Evolutionary conservation across 30 jellyfish, hydroid and myxozoan genomes (phyloP), one percentile per base, ranked within the genome.

Genomic region (Nemopilema nomurai): DNA sequence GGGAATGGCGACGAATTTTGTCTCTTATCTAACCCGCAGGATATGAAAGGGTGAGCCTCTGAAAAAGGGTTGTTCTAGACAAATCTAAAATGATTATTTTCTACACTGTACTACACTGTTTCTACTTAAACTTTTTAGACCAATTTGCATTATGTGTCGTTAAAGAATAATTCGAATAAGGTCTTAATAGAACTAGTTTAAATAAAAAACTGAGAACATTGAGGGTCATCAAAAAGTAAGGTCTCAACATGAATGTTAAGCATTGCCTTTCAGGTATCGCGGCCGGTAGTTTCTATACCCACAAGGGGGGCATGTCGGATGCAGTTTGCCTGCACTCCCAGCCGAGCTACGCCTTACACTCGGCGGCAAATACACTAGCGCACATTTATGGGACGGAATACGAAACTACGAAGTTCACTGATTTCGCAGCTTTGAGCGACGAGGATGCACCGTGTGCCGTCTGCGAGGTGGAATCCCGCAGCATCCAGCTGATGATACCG

Each of bases 231-330:
- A n/a, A n/a, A n/a, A n/a, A n/a, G n/a, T n/a, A n/a, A n/a, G n/a
- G n/a, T 41, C 57, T 13, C 57, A 41, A 3, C 6, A 41, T 41
- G 57, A 6, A 41, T 41, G 6, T 41, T 41, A 6, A 41, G 57
- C 6, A 6, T 13, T 6, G 9, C 57, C 6, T 41, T 41, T 6
- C 13, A 3, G 6, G 57, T 41, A 41, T 41, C 57, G 57, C 13
- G 57, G 57, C 57, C 57, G 92, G 95, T 1, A 91, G 96, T 52
- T 30, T 0, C 41, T 84, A 95, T 83, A 75, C 79, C 52, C 93
- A 90, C 31, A 88, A 81, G 16, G 99, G 99, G 18, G 99, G 99
- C 7, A 97, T 97, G 83, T 90, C 99, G 30, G 90, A 95, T 81
- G 86, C 96, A 31, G 88, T 95, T 18, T 95, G 99, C 81, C 82